Evolutionary conservation across 2,888 invertebrate species (phyloP).

Genomic region (Sympetrum striolatum): DNA sequence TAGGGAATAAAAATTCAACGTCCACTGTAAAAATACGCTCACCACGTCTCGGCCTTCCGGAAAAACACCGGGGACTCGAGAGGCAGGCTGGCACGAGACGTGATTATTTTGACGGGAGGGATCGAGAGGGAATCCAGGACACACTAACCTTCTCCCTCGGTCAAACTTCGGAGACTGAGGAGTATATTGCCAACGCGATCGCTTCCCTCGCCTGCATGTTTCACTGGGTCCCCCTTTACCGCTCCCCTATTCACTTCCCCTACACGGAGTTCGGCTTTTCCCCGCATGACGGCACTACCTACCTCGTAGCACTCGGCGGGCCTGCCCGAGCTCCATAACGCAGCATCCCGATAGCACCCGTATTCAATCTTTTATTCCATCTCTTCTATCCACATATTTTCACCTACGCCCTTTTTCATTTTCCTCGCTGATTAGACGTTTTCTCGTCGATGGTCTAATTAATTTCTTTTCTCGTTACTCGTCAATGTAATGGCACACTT

Average conservation of each 20-base stretch:
- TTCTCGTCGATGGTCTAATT: not conserved
- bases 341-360: not conserved
- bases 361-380: not conserved
- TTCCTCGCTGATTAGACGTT: not conserved
- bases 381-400: not conserved
- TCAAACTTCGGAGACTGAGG: conserved; percentile 23
- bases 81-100: not conserved
- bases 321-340: not conserved
- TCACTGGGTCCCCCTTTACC: not conserved
- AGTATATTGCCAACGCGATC: conserved; percentile 2
- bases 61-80: not conserved
- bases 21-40: not conserved
- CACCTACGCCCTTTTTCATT: not conserved
- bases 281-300: not conserved
- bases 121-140: not conserved
- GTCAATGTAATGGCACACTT: not conserved
- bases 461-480: not conserved
- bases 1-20: not conserved
- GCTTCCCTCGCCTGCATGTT: conserved; percentile 36
- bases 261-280: not conserved
- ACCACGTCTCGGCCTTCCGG: not conserved
- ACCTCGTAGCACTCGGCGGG: not conserved
- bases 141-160: conserved; percentile 19
- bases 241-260: not conserved
- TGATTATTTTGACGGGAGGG: not conserved